A percentile compares a stretch with the other conserved stretches of the same genome.
phyloP scores from a whole-genome alignment of 2,888 invertebrate species.

The Apoderus coryli region DNA sequence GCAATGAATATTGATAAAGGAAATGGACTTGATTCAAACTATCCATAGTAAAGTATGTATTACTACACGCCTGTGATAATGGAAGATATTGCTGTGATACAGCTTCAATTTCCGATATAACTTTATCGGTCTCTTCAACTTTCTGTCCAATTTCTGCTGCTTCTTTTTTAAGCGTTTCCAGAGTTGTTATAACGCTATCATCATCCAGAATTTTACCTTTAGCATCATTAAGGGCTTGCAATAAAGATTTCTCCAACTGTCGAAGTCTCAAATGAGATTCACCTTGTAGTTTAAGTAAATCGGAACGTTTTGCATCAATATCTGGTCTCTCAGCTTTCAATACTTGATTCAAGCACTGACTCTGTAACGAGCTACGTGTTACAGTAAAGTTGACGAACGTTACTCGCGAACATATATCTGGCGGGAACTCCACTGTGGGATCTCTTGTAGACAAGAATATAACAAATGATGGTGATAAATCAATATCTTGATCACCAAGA shows the following conservation, averaged over 20 bases:
- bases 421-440: slow-evolving; percentile 98
- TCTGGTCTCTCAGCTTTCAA: slow-evolving; percentile 96
- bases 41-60: slow-evolving; percentile 98
- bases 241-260: slow-evolving; percentile 90
- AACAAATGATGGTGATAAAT: slow-evolving; percentile 96
- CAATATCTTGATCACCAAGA: slow-evolving; percentile 98
- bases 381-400: slow-evolving; percentile 99
- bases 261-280: slow-evolving; percentile 94
- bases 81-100: slow-evolving; percentile 96
- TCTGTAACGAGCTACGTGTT: slow-evolving; percentile 91
- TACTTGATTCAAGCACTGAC: slow-evolving; percentile 96
- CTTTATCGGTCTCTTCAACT: slow-evolving; percentile 95
- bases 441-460: slow-evolving; percentile 97
- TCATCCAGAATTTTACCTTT: slow-evolving; percentile 98
- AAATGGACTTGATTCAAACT: slow-evolving; percentile 97
- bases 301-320: slow-evolving; percentile 96
- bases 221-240: slow-evolving; percentile 95
- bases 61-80: slow-evolving; percentile 91
- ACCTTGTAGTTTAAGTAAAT: slow-evolving; percentile 91
- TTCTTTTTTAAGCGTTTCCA: slow-evolving; percentile 95
- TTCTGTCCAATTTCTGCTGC: slow-evolving; percentile 95
- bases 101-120: slow-evolving; percentile 95
- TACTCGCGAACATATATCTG: slow-evolving; percentile 97
- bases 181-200: slow-evolving; percentile 93
- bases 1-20: slow-evolving; percentile 95